phyloP scores from a whole-genome alignment of 1,140 invertebrate species.

The Theocolax elegans region DNA sequence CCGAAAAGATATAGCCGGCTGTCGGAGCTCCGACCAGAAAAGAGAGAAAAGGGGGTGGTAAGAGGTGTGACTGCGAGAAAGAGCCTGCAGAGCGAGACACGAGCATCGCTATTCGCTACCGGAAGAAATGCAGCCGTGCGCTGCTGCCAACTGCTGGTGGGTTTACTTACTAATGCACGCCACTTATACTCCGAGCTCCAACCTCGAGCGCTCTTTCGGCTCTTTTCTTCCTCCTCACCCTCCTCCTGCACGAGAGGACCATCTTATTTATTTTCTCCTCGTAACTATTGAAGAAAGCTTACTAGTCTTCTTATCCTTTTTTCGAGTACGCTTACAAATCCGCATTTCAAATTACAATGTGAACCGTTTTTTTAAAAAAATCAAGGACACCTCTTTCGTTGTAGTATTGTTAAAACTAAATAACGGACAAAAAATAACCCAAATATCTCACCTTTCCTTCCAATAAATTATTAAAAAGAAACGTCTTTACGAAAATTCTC shows the following conservation, averaged over 20 bases:
- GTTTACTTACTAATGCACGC: conserved; percentile 39
- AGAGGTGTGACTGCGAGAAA: conserved; percentile 27
- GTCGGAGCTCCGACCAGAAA: conserved; percentile 45
- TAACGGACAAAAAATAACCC: too few species aligned
- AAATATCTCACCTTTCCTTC: too few species aligned
- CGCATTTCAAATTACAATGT: too few species aligned
- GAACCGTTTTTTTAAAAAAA: too few species aligned
- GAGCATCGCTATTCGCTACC: background rate
- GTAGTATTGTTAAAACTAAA: too few species aligned
- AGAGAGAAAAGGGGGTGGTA: conserved; percentile 42
- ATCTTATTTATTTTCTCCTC: background rate
- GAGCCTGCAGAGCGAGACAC: conserved; percentile 18
- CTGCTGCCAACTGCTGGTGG: conserved; percentile 42
- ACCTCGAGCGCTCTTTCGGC: background rate
- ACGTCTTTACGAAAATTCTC: too few species aligned
- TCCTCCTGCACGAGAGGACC: background rate
- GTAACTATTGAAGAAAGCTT: conserved; percentile 20
- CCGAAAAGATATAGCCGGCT: conserved; percentile 52
- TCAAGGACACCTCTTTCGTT: too few species aligned
- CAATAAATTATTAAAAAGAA: too few species aligned
- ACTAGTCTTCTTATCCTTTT: background rate
- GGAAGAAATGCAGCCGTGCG: conserved; percentile 30
- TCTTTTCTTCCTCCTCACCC: background rate
- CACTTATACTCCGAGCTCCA: conserved; percentile 25
- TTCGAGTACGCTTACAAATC: too few species aligned